Conservation (phyloP, 2,888 invertebrate species). For the Philereme transversata region DNA sequence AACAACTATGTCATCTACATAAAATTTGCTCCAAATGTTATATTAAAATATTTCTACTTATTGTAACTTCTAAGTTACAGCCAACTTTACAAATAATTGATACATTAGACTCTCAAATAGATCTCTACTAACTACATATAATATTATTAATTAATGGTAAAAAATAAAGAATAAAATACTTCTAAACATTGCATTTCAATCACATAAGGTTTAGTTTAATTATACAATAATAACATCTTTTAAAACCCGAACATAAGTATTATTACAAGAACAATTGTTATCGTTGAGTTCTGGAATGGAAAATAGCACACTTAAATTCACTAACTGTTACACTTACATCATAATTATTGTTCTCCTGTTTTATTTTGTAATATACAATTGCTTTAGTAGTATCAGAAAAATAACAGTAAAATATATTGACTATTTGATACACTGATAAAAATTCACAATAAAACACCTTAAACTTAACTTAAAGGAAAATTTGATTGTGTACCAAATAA, state of each 20-base stretch:
- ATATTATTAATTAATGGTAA: constrained; percentile 81
- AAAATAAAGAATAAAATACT: constrained; percentile 85
- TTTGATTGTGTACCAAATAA: constrained; percentile 75
- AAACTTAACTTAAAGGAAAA: constrained; percentile 73
- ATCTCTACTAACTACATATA: constrained; percentile 78
- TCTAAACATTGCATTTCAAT: constrained; percentile 85
- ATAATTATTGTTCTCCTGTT: constrained; percentile 84
- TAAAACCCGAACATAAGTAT: constrained; percentile 81
- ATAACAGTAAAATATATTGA: constrained; percentile 81
- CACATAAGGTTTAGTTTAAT: constrained; percentile 84
- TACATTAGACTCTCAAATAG: constrained; percentile 85
- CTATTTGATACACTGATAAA: constrained; percentile 76
- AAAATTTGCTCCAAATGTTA: constrained; percentile 84
- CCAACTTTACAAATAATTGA: constrained; percentile 85
- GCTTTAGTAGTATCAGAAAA: constrained; percentile 81
- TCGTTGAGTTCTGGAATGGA: constrained; percentile 84
- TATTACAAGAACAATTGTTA: constrained; percentile 80
- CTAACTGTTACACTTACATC: constrained; percentile 83
- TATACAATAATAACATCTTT: constrained; percentile 83
- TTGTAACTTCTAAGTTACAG: constrained; percentile 84
- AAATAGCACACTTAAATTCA: constrained; percentile 84
- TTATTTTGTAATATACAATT: constrained; percentile 81
- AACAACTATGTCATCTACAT: constrained; percentile 83
- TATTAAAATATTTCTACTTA: constrained; percentile 84
- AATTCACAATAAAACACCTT: constrained; percentile 71